A percentile compares a stretch with the other conserved stretches of the same genome.
These are phyloP conservation scores for Acanthurus tractus DNA, from an alignment of 2,797 vertebrate species.

Conservation along the genomic window DNA sequence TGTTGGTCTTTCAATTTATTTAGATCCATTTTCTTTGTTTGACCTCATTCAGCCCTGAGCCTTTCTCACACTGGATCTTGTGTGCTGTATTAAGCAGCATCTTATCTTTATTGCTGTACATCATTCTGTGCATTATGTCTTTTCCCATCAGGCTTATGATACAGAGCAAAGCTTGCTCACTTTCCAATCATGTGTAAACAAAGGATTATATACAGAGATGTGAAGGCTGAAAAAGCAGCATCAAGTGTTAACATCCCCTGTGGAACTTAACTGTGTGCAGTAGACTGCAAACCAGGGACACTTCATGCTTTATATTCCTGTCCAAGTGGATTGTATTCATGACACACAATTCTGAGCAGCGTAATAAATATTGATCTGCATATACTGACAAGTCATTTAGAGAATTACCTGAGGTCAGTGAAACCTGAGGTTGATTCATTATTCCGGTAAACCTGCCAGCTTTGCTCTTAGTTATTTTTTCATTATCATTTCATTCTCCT, in stretches of 20 bases:
- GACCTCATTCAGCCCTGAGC: background rate
- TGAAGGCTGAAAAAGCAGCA: background rate
- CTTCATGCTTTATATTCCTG: background rate
- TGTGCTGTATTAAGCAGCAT: background rate
- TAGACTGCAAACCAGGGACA: conserved; percentile 12
- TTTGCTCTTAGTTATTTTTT: no score
- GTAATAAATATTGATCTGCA: no score
- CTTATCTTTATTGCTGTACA: background rate
- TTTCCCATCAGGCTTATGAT: background rate
- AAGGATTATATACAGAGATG: background rate
- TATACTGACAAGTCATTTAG: no score
- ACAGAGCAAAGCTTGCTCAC: background rate
- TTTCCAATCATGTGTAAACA: background rate
- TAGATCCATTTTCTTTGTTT: background rate
- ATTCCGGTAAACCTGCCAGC: no score
- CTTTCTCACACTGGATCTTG: background rate
- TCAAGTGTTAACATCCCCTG: conserved; percentile 10
- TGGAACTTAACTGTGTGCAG: conserved; percentile 23
- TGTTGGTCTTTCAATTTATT: background rate
- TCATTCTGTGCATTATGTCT: background rate
- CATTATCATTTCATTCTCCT: no score
- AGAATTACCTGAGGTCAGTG: no score
- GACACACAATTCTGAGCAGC: no score
- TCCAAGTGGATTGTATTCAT: background rate
- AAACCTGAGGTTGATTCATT: no score